Conservation (phyloP, 30 jellyfish, hydroid and myxozoan species). For the Aurelia sp. region DNA sequence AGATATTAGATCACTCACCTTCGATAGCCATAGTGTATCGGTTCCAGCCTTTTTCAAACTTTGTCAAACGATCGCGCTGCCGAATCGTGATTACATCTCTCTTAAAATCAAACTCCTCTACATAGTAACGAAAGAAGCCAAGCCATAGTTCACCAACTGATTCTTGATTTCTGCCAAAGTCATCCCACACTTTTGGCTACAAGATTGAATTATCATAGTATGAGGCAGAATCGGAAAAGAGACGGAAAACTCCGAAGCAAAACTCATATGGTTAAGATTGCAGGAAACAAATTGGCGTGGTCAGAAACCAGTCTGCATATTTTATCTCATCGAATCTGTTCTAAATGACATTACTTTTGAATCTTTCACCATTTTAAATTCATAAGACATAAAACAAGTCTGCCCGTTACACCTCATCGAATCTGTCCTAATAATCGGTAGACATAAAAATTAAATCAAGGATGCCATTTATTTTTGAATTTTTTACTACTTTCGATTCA, state of each 20-base stretch:
- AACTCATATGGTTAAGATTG: no score
- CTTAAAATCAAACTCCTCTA: conserved; percentile 71
- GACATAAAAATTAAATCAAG: no score
- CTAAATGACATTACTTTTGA: no score
- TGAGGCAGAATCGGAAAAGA: neutral
- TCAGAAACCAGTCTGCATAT: no score
- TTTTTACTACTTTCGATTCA: no score
- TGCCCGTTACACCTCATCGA: no score
- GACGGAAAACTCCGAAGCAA: neutral
- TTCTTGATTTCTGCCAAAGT: conserved; percentile 71
- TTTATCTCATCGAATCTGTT: no score
- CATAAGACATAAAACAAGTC: no score
- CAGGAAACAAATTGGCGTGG: no score
- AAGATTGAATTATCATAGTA: conserved; percentile 2
- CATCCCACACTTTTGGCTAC: conserved; percentile 68
- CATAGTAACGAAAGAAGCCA: conserved; percentile 86
- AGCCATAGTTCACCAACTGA: conserved; percentile 73
- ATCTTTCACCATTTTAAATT: no score
- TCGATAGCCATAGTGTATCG: conserved; percentile 83
- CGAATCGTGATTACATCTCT: conserved; percentile 63
- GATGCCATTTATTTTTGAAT: no score
- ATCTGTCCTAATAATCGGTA: no score
- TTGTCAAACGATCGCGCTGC: conserved; percentile 59
- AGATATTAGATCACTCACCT: conserved; percentile 33
- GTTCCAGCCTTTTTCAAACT: conserved; percentile 87